Base-by-base conservation (phyloP, 2,888 invertebrate genomes). In the Drosophila diplacantha region DNA sequence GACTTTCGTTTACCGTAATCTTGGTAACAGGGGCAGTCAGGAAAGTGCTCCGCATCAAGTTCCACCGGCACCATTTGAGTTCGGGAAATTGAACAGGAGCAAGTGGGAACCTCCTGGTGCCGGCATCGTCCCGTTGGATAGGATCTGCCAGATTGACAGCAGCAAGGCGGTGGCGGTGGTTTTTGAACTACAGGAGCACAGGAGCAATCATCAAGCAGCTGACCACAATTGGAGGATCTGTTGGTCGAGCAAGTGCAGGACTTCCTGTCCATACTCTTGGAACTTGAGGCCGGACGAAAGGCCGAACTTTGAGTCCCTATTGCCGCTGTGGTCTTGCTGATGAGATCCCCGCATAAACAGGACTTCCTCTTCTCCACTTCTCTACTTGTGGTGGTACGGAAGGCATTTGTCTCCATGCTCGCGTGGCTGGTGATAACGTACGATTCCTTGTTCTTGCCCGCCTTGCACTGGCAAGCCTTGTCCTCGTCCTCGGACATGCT, bases 401-500 rank as follows among this genome's bases (percentile, higher is more conserved):
- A 22, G 2, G 20, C 31, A 18, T n/a, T 11, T 3, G 29, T n/a
- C 1, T 49, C 47, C 54, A 63, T 64, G 2, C 49, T 35, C 8
- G 54, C 50, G 14, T 62, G 50, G 11, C 64, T 65, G 34, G 64
- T 64, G 2, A 64, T 52, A 16, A 65, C 47, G 26, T 12, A 49
- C 7, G 59, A 29, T 1, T 38, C 39, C 6, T 52, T 43, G 3
- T 56, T 31, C 9, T 43, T 31, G 16, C n/a, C 7, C 1, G 26
- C 6, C 9, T 9, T 29, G 37, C 47, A 14, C 22, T 26, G 31
- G 29, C 52, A 29, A 1, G 8, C 35, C 29, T 32, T 43, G 34
- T 59, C 50, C 1, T 18, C 24, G 7, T 38, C 20, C 24, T 67
- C 55, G 7, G 63, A 38, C 29, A 83, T 56, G 37, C 71, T 73